Conservation (phyloP, 2,888 invertebrate species). For the Latheticus oryzae region DNA sequence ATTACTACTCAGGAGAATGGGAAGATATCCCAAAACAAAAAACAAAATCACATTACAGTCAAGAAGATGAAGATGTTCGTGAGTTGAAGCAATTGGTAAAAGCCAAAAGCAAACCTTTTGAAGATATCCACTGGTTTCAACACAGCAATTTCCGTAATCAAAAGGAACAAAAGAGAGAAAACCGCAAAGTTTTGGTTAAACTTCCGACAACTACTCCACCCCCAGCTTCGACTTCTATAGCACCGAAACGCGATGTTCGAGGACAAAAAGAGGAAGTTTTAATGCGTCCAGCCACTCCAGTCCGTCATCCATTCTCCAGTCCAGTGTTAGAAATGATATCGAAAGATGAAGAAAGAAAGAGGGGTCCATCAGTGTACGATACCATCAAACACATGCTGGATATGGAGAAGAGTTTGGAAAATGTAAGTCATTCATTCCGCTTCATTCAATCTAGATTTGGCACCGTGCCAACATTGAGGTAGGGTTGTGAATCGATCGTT, state of each 20-base stretch:
- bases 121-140: slow-evolving; percentile 51
- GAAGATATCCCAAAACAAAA: slow-evolving; percentile 41
- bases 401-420: slow-evolving; percentile 68
- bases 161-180: slow-evolving; percentile 41
- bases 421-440: slow-evolving; percentile 67
- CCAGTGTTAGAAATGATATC: slow-evolving; percentile 68
- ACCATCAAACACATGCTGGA: slow-evolving; percentile 70
- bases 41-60: slow-evolving; percentile 54
- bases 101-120: slow-evolving; percentile 56
- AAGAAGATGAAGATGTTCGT: slow-evolving; percentile 75
- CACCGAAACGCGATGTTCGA: slow-evolving; percentile 50
- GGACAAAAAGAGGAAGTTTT: slow-evolving; percentile 76
- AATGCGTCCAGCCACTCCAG: slow-evolving; percentile 71
- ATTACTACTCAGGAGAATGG: slow-evolving; percentile 52
- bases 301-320: slow-evolving; percentile 68
- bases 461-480: slow-evolving; percentile 32
- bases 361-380: slow-evolving; percentile 68
- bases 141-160: slow-evolving; percentile 47
- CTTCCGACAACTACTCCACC: slow-evolving; percentile 48
- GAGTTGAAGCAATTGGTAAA: slow-evolving; percentile 74
- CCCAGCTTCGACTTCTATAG: slow-evolving; percentile 28
- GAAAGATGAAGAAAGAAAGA: slow-evolving; percentile 56
- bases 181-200: slow-evolving; percentile 61
- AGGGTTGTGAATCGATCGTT: slow-evolving; percentile 41
- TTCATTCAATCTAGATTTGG: slow-evolving; percentile 31